Evolutionary conservation across 2,888 invertebrate genomes (phyloP).

Genomic region (Hartigia nigra): DNA sequence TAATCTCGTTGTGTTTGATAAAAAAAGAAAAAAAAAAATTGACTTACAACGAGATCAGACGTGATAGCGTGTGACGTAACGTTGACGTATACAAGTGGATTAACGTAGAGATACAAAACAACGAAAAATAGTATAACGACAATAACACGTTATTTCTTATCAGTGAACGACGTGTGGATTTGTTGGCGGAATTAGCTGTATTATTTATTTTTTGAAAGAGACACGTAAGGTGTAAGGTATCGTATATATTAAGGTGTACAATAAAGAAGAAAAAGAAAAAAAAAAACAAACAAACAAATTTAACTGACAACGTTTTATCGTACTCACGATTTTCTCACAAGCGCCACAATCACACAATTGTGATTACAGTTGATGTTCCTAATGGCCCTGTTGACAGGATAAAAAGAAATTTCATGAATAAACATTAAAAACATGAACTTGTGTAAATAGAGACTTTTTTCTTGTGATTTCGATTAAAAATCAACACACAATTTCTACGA

Average conservation of each 20-base stretch:
- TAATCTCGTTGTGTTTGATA: too few species aligned
- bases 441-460: neutral
- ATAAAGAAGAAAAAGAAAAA: too few species aligned
- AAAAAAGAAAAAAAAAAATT: too few species aligned
- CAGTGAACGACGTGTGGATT: too few species aligned
- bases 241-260: neutral
- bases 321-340: slow-evolving; percentile 88
- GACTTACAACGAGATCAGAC: too few species aligned
- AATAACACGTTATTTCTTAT: too few species aligned
- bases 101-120: too few species aligned
- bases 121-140: too few species aligned
- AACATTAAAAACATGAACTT: neutral
- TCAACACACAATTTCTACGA: neutral
- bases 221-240: too few species aligned
- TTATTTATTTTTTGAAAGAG: neutral
- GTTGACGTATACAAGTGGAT: too few species aligned
- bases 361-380: slow-evolving; percentile 81
- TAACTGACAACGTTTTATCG: slow-evolving; percentile 9
- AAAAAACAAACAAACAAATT: too few species aligned
- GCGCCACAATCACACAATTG: slow-evolving; percentile 83
- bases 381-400: slow-evolving; percentile 75
- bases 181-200: neutral
- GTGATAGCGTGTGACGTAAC: too few species aligned
- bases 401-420: neutral
- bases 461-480: neutral